Evolutionary conservation across 1,140 invertebrate genomes (phyloP), one percentile per base, ranked within the genome.

Genomic region (Drosophila seguyi): DNA sequence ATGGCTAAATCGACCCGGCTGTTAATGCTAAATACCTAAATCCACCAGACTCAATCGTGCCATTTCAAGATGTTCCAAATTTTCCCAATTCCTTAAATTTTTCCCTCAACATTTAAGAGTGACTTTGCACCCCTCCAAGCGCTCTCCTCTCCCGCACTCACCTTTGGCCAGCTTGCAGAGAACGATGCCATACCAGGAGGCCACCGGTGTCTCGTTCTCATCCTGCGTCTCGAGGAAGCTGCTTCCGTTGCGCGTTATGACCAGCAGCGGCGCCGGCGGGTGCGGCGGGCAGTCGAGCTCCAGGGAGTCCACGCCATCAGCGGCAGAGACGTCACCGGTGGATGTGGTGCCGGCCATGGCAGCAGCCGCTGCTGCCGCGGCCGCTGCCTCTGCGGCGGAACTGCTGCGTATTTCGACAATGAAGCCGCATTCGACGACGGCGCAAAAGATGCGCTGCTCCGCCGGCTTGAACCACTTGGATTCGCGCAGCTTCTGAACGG

Each of bases 391-490:
- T 27, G 84, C 81, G 16, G 79, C 75, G 29, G 88, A 81, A 20
- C 72, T 82, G 93, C 94, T 94, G 78, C 94, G 93, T 68, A 94
- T 94, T 81, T 95, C 95, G 47, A 95, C 93, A 55, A 95, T 94
- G 91, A 95, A 95, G 41, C 95, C 95, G n/a, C 94, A 94, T 90
- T 95, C 95, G 76, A 95, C 93, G 45, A 95, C 95, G 53, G 95
- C 95, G 88, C 94, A 95, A 71, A 95, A 94, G 75, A 95, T 94
- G 62, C 94, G 94, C 82, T 94, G 94, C 92, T 95, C 95, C 78
- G 95, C 94, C 69, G 94, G 94, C 66, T 93, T 94, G 81, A 95
- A 95, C 95, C 95, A 95, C 93, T 95, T 95, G 47, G 95, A 95
- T 91, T 95, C 95, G 42, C 95, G 93, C 67, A 95, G 93, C 81